Evolutionary conservation across 2,888 invertebrate genomes (phyloP).

Genomic region (Chironomus riparius): DNA sequence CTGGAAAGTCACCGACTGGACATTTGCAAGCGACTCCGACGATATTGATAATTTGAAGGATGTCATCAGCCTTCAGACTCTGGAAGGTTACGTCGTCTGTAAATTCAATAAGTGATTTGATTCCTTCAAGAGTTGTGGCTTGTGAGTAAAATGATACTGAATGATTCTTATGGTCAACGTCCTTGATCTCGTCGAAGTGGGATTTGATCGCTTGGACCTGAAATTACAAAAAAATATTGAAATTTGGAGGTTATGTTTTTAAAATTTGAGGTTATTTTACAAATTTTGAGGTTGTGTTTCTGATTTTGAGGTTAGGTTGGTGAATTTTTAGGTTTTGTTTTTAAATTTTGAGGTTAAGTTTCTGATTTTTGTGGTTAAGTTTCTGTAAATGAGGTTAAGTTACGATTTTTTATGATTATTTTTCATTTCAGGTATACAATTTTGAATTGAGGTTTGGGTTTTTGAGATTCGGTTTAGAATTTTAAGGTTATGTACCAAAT

Average conservation of each 20-base stretch:
- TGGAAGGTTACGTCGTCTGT: neutral
- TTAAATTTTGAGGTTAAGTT: neutral
- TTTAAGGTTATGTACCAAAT: too few relatives aligned
- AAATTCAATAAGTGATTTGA: neutral
- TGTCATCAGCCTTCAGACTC: neutral
- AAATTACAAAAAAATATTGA: neutral
- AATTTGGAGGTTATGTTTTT: too few relatives aligned
- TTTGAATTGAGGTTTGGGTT: too few relatives aligned
- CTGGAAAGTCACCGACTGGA: conserved; percentile 8
- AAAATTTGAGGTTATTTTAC: too few relatives aligned
- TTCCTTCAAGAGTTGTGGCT: neutral
- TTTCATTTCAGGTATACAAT: too few relatives aligned
- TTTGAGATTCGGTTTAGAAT: too few relatives aligned
- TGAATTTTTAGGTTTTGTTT: neutral
- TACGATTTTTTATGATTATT: too few relatives aligned
- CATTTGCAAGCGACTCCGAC: conserved; percentile 2
- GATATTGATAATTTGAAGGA: neutral
- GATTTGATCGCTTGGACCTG: neutral
- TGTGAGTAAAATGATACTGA: neutral
- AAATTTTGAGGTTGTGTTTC: neutral
- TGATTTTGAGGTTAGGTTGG: neutral
- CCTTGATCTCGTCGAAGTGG: conserved; percentile 2
- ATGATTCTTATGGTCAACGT: neutral
- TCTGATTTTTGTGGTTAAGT: too few relatives aligned
- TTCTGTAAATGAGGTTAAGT: too few relatives aligned